Evolutionary conservation across 2,113 vertebrate genomes (phyloP), one percentile per base, ranked within the genome.

Genomic region (Nesogale talazaci): DNA sequence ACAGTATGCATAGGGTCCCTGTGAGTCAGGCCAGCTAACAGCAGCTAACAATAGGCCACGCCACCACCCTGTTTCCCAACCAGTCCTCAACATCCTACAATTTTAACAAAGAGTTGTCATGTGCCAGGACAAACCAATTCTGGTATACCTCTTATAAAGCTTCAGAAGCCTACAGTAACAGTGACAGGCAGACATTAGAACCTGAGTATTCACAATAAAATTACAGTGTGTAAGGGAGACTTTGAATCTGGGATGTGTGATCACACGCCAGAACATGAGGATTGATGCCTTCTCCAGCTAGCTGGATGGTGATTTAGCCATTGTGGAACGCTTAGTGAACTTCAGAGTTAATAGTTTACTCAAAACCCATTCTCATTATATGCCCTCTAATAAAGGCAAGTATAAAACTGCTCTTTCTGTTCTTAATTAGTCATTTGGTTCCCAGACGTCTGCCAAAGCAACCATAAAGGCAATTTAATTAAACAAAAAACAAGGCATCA

Each of bases 381-480:
- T 86, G 83, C 56, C 86, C 87, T 93, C 86, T 91, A 87, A 89
- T 84, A 94, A 95, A 87, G 59, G 27, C 59, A 80, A 88, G 56
- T 56, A 69, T 78, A 90, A 93, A 95, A 84, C 20, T 59, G 72
- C 23, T 83, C 56, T 96, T 88, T 92, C 90, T 79, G 77, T 69
- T 91, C 59, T 93, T 82, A 96, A 94, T 96, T 93, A 91, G 81
- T 95, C 89, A 94, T 88, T 92, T 89, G 89, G 80, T 92, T 95
- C 86, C 65, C 79, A 92, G 80, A 94, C 0, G 38, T 75, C 95
- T 93, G 84, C 86, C 89, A 94, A 82, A 92, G 88, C 34, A 34
- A 94, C 56, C 78, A 87, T 92, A 78, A 94, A 92, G 61, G 74
- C 83, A 93, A 67, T 81, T 94, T 94, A 96, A 86, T 94, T 93